Evolutionary conservation across 2,113 vertebrate genomes (phyloP), one percentile per base, ranked within the genome.

Genomic region (Callipepla californica): DNA sequence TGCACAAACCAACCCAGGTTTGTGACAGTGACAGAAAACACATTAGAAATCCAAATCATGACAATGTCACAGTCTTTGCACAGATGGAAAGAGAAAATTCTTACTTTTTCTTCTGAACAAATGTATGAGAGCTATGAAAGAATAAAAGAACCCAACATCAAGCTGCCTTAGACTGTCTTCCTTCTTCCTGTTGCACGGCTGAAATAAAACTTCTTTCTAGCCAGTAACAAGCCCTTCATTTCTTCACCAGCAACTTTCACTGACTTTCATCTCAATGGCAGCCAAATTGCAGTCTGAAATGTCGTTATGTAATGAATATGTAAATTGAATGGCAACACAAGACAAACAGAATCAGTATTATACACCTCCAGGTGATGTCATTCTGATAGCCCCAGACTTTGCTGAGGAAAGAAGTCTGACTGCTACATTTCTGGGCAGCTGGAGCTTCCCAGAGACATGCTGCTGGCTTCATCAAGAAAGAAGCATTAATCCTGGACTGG

Each of bases 241-340:
- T 72, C 51, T 78, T 70, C 48, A 36, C 42, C 48, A 30, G 36
- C 40, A 25, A 63, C 11, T 34, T 34, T 36, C 13, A 34, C 12
- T 32, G 19, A 42, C 40, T 68, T 68, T 68, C 40, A 42, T 32
- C 74, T 30, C 32, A 34, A 26, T 10, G 20, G 25, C 55, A 58
- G 58, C 21, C 62, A 62, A 53, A 67, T 30, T 42, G 32, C 38
- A 68, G 23, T 30, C 34, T 44, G 47, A 59, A 48, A 18, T 62
- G 25, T 2, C 34, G 34, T 40, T 10, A 67, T 12, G 3, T 10
- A 36, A 36, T 14, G 23, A 58, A 11, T 16, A 34, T 0, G 2
- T 16, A 34, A 30, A 15, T 34, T 65, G 58, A 80, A 65, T 1
- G 0, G 50, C 68, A 66, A 34, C 16, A 17, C 30, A 36, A 30